A percentile compares a stretch with the other conserved stretches of the same genome.
These are phyloP conservation scores for Lota lota DNA, from an alignment of 2,113 vertebrate species.

Conservation along the genomic window DNA sequence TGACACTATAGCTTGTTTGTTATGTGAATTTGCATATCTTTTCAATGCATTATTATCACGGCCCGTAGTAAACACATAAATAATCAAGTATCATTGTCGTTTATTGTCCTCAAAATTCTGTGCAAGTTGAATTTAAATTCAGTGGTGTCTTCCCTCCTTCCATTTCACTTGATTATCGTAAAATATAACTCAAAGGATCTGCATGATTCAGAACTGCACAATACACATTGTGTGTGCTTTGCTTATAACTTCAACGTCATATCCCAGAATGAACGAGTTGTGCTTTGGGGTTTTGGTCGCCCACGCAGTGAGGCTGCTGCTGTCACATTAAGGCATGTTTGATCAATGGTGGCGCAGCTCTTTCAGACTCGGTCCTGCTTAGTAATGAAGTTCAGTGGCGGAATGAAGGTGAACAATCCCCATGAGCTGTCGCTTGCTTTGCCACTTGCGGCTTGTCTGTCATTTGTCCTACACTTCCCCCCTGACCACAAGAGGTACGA, in stretches of 20 bases:
- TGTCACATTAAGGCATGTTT: slow-evolving; percentile 55
- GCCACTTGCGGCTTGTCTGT: slow-evolving; percentile 49
- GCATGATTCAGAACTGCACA: too few relatives aligned
- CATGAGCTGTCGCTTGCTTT: slow-evolving; percentile 41
- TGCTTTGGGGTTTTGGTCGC: slow-evolving; percentile 18
- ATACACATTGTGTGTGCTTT: too few relatives aligned
- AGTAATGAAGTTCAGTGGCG: slow-evolving; percentile 41
- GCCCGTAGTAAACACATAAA: too few relatives aligned
- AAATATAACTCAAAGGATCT: too few relatives aligned
- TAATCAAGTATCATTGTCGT: slow-evolving; percentile 6
- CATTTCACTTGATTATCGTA: too few relatives aligned
- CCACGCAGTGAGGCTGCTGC: slow-evolving; percentile 24
- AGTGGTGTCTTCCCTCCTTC: too few relatives aligned
- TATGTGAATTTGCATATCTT: too few relatives aligned
- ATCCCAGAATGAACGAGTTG: slow-evolving; percentile 20
- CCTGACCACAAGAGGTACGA: slow-evolving; percentile 31
- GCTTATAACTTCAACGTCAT: too few relatives aligned
- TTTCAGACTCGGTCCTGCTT: slow-evolving; percentile 43
- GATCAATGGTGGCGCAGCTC: slow-evolving; percentile 47
- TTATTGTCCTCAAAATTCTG: not conserved
- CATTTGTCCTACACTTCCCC: slow-evolving; percentile 48
- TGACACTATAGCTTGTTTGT: not conserved
- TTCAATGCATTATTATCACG: too few relatives aligned
- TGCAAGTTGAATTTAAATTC: too few relatives aligned
- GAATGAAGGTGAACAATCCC: slow-evolving; percentile 61